These are phyloP conservation scores for Lasioglossum vierecki DNA, from an alignment of 2,888 invertebrate species.

Conservation along the genomic window DNA sequence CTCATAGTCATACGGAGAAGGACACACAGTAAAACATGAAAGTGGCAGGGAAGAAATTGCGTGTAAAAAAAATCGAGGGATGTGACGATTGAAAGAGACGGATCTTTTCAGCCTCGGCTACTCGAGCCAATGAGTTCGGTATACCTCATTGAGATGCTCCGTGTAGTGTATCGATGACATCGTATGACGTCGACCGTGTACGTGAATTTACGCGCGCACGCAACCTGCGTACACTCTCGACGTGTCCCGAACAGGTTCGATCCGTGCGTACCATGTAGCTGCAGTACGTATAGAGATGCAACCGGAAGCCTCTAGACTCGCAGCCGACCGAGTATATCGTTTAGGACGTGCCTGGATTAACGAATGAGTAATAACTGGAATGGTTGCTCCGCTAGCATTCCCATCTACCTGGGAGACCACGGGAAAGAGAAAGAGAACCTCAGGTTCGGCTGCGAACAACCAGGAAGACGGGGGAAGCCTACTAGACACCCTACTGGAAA, in stretches of 20 bases:
- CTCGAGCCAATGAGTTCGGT: constrained; percentile 54
- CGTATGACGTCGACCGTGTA: constrained; percentile 46
- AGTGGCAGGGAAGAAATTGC: neutral
- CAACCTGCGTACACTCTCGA: constrained; percentile 31
- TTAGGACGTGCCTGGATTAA: constrained; percentile 80
- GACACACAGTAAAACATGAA: neutral
- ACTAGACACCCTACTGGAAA: constrained; percentile 54
- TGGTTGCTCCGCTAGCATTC: constrained; percentile 66
- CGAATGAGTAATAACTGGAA: constrained; percentile 82
- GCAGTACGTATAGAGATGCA: constrained; percentile 3
- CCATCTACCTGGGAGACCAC: constrained; percentile 23
- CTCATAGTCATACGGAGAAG: neutral
- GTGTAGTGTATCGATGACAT: constrained; percentile 68
- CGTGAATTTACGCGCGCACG: constrained; percentile 18
- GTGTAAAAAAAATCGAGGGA: constrained; percentile 3
- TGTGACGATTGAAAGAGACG: constrained; percentile 32
- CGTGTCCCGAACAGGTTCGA: constrained; percentile 47
- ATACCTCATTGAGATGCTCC: constrained; percentile 60
- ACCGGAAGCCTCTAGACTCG: constrained; percentile 43
- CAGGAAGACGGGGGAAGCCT: neutral
- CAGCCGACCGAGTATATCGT: constrained; percentile 75
- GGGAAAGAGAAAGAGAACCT: neutral
- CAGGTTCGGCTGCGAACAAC: neutral
- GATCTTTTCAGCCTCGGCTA: constrained; percentile 42
- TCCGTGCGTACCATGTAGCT: constrained; percentile 26